Evolutionary conservation across 2,888 invertebrate species (phyloP).

Genomic region (Lutraria lutraria): DNA sequence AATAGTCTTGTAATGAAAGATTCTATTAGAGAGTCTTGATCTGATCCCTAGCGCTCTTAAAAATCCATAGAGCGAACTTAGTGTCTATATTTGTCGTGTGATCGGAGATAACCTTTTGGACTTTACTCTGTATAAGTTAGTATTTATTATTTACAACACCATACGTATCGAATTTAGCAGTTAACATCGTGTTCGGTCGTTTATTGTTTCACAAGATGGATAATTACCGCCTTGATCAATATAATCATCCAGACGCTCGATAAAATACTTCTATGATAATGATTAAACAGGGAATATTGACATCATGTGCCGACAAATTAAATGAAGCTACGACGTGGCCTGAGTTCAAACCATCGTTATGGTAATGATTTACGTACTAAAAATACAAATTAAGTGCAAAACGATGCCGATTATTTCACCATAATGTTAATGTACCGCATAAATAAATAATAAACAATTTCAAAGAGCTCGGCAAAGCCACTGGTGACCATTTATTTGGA

Average conservation of each 20-base stretch:
- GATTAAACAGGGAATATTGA: neutral
- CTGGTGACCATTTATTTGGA: too few species aligned
- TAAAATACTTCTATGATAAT: neutral
- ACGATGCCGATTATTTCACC: too few species aligned
- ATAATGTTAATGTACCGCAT: too few species aligned
- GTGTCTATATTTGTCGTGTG: conserved; percentile 11
- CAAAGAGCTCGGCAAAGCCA: too few species aligned
- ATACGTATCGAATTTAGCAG: neutral
- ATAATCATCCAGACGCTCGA: conserved; percentile 3
- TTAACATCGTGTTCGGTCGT: neutral
- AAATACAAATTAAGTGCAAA: too few species aligned
- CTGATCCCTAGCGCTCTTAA: conserved; percentile 3
- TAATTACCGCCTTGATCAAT: conserved; percentile 19
- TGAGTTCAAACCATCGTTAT: too few species aligned
- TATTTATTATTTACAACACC: conserved; percentile 21
- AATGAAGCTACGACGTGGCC: neutral
- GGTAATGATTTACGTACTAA: too few species aligned
- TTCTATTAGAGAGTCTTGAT: neutral
- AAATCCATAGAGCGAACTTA: neutral
- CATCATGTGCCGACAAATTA: neutral
- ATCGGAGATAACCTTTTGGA: conserved; percentile 11
- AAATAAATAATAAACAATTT: too few species aligned
- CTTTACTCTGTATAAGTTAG: neutral
- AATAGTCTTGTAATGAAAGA: neutral
- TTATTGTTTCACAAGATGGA: neutral